Conservation (phyloP, 2,113 vertebrate genomes). For the Heliornis fulica region DNA sequence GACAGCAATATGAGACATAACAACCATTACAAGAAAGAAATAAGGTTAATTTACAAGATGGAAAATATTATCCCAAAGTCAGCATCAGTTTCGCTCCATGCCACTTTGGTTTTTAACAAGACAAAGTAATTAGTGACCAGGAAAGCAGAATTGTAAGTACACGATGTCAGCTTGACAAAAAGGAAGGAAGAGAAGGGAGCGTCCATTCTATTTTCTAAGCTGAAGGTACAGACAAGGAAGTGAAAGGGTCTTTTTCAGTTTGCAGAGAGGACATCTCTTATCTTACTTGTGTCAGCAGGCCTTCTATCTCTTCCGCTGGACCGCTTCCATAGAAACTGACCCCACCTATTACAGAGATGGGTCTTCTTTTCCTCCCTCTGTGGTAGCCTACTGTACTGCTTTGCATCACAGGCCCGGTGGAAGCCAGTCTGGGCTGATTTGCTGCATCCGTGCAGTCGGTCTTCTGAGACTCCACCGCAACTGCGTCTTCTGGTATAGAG, state of each 20-base stretch:
- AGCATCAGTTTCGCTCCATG: constrained; percentile 28
- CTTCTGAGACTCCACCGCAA: constrained; percentile 62
- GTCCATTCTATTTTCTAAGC: constrained; percentile 51
- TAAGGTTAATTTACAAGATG: constrained; percentile 46
- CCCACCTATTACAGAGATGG: constrained; percentile 88
- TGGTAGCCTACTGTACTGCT: constrained; percentile 47
- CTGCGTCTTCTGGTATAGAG: constrained; percentile 87
- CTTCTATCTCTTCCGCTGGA: constrained; percentile 79
- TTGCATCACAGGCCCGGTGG: not conserved
- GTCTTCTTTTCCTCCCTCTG: constrained; percentile 76
- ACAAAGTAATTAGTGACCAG: constrained; percentile 58
- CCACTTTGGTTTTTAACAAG: constrained; percentile 5
- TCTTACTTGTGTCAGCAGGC: constrained; percentile 89
- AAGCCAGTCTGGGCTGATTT: constrained; percentile 31
- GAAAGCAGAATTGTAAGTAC: constrained; percentile 35
- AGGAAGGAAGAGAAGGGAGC: constrained; percentile 57
- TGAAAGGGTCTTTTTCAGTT: constrained; percentile 39
- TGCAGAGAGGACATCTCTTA: constrained; percentile 47
- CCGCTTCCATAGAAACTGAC: constrained; percentile 77
- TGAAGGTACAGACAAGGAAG: constrained; percentile 59
- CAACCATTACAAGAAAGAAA: constrained; percentile 20
- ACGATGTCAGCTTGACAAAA: not conserved
- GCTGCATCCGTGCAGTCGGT: constrained; percentile 24
- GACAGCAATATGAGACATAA: not conserved
- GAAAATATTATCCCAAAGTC: constrained; percentile 3